Conservation (phyloP, 2,888 invertebrate genomes). For the Sipha maydis region DNA sequence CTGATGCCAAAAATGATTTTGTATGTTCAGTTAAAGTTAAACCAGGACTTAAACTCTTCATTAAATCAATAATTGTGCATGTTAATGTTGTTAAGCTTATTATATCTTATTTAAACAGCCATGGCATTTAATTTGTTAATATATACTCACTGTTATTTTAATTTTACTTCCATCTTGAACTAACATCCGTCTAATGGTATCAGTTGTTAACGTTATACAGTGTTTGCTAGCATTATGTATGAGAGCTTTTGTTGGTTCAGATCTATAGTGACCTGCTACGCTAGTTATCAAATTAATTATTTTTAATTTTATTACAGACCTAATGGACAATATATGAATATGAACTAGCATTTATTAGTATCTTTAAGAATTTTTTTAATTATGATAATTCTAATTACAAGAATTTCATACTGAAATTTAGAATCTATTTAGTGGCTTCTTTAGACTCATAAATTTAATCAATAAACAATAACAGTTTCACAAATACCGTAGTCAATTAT, state of each 20-base stretch:
- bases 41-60: conserved; percentile 62
- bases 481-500: no score
- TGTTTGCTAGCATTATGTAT: conserved; percentile 60
- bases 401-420: no score
- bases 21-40: conserved; percentile 39
- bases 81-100: neutral
- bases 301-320: neutral
- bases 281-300: conserved; percentile 14
- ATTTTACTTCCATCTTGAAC: conserved; percentile 51
- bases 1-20: neutral
- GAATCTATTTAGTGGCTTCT: no score
- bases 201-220: conserved; percentile 56
- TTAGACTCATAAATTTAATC: no score
- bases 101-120: neutral
- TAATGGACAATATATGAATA: no score
- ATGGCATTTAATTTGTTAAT: neutral
- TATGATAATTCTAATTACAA: no score
- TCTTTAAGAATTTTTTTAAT: no score
- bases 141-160: conserved; percentile 54
- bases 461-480: no score
- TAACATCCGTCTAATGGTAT: conserved; percentile 56
- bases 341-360: no score
- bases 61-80: neutral
- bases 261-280: conserved; percentile 52
- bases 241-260: conserved; percentile 37